Conservation (phyloP, 1,140 invertebrate species). For the Brachystomella parvula region DNA sequence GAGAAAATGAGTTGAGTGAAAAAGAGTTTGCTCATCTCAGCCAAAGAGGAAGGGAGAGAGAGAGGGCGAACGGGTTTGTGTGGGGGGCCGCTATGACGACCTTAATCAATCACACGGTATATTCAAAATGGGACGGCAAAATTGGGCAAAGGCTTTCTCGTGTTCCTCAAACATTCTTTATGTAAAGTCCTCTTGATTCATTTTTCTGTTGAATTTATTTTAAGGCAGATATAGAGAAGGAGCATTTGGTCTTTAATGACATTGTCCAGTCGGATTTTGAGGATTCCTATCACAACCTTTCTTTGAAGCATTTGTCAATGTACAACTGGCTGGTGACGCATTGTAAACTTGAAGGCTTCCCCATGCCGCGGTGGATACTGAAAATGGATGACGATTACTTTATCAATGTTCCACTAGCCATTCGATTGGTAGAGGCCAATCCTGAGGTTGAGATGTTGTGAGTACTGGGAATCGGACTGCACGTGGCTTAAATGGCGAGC, state of each 20-base stretch:
- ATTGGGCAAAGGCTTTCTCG: too few species aligned
- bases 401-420: slow-evolving; percentile 56
- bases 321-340: slow-evolving; percentile 70
- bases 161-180: too few species aligned
- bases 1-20: too few species aligned
- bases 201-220: not conserved
- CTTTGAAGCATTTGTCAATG: slow-evolving; percentile 73
- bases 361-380: slow-evolving; percentile 54
- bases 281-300: slow-evolving; percentile 77
- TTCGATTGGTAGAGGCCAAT: not conserved
- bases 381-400: slow-evolving; percentile 89
- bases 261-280: slow-evolving; percentile 64
- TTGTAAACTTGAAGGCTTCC: slow-evolving; percentile 47
- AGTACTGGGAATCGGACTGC: too few species aligned
- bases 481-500: too few species aligned
- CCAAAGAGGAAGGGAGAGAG: too few species aligned
- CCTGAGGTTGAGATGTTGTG: slow-evolving; percentile 8
- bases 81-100: too few species aligned
- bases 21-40: too few species aligned
- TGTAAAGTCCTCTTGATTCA: too few species aligned
- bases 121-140: too few species aligned
- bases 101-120: too few species aligned
- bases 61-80: too few species aligned
- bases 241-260: slow-evolving; percentile 61
- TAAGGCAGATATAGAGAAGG: slow-evolving; percentile 37